Evolutionary conservation across 1,140 invertebrate genomes (phyloP).

Genomic region (Homarus americanus): DNA sequence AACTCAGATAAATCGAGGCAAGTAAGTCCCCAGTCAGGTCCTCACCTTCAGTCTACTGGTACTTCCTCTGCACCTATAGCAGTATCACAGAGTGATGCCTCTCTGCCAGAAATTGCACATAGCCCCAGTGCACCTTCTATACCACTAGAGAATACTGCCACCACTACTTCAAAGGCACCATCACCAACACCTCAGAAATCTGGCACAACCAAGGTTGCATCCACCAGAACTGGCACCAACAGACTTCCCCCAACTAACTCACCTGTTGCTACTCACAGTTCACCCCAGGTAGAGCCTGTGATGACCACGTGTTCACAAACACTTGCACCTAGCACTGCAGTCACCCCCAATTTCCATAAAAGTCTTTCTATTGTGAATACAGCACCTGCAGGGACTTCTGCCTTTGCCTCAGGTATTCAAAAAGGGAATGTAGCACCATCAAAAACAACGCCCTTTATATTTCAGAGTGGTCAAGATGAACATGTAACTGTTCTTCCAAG

Average conservation of each 20-base stretch:
- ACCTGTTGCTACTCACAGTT: slow-evolving; percentile 11
- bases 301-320: slow-evolving; percentile 35
- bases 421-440: slow-evolving; percentile 27
- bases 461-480: slow-evolving; percentile 41
- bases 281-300: slow-evolving; percentile 19
- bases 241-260: slow-evolving; percentile 17
- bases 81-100: slow-evolving; percentile 46
- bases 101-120: slow-evolving; percentile 53
- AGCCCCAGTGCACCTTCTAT: slow-evolving; percentile 46
- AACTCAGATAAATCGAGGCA: slow-evolving; percentile 72
- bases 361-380: not conserved
- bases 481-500: slow-evolving; percentile 52
- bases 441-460: slow-evolving; percentile 24
- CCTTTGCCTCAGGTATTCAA: slow-evolving; percentile 1
- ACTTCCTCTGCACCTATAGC: slow-evolving; percentile 58
- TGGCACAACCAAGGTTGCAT: slow-evolving; percentile 37
- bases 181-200: slow-evolving; percentile 48
- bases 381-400: slow-evolving; percentile 7
- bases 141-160: slow-evolving; percentile 1
- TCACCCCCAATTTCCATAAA: slow-evolving; percentile 21
- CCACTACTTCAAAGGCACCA: slow-evolving; percentile 49
- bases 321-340: slow-evolving; percentile 20
- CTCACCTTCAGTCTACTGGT: slow-evolving; percentile 58
- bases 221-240: slow-evolving; percentile 27
- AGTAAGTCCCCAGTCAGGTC: slow-evolving; percentile 70